Conservation (phyloP, 1,140 invertebrate genomes). For the Polypedilum vanderplanki region DNA sequence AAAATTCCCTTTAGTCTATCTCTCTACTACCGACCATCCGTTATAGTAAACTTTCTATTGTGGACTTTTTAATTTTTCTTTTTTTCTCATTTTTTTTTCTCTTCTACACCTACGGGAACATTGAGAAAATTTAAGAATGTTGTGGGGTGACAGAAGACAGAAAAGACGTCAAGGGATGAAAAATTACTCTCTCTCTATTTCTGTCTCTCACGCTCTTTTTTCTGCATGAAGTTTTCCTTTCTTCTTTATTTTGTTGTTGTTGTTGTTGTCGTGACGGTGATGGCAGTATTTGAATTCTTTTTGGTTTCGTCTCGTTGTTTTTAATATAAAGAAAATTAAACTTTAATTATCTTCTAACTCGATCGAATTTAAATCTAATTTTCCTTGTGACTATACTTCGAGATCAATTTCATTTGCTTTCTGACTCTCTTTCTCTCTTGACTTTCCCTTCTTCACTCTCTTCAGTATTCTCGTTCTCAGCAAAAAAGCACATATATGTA, state of each 20-base stretch:
- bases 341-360: background rate
- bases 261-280: no score
- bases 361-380: background rate
- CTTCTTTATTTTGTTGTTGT: background rate
- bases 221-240: background rate
- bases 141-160: background rate
- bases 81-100: background rate
- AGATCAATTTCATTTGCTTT: background rate
- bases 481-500: constrained; percentile 16
- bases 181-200: background rate
- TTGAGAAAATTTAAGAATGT: background rate
- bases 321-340: background rate
- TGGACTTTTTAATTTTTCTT: constrained; percentile 14
- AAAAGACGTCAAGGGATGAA: constrained; percentile 5
- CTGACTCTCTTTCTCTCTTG: background rate
- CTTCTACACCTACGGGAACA: constrained; percentile 3
- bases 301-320: background rate
- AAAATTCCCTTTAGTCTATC: no score
- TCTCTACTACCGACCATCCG: no score
- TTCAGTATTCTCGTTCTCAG: background rate
- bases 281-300: background rate
- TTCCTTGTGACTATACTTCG: background rate
- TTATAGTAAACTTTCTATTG: background rate
- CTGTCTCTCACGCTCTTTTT: background rate
- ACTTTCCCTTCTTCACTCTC: background rate